Base-by-base conservation (phyloP, 2,113 vertebrate genomes). In the Neoarius graeffei region DNA sequence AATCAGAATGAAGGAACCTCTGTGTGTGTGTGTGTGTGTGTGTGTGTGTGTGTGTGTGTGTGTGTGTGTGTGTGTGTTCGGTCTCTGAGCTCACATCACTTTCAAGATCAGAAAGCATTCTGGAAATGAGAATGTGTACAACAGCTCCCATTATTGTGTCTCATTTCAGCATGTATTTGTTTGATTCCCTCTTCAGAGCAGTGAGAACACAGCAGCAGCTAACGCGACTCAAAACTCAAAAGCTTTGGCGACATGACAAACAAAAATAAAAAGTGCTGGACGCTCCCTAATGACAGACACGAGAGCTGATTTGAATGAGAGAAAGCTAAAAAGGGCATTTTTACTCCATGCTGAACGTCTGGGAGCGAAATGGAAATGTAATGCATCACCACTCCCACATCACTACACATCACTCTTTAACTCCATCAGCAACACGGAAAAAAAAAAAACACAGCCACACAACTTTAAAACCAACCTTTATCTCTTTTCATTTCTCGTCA, bases 271-370 rank as follows among this genome's bases (percentile, higher is more conserved):
- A 59, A 59, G 35, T 25, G 20, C n/a, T 17, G 17, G 30, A 9
- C 23, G 50, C 82, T 76, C 48, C 76, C 73, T 89, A 87, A 89
- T 86, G 84, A 89, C 80, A 50, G 62, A 88, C 64, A 79, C 14
- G 20, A 83, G 57, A 85, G 69, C 85, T 76, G 62, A 84, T 88
- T 87, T 88, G 66, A 89, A 84, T 89, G 80, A 56, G 27, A 25
- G 86, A 89, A 87, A 89, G 77, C 89, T 88, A 82, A 82, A 67
- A 89, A 82, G 64, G 52, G 27, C 86, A 85, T 62, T 79, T 80
- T 79, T 85, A 56, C 71, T 83, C 27, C 71, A 64, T 59, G 9
- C 56, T 77, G 87, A 87, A 86, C 83, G 74, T 81, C 87, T 80
- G 69, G 42, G 88, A 56, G 73, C 56, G 83, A 81, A 42, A 90